Evolutionary conservation across 2,888 invertebrate genomes (phyloP).

Genomic region (Esperia sulphurella): DNA sequence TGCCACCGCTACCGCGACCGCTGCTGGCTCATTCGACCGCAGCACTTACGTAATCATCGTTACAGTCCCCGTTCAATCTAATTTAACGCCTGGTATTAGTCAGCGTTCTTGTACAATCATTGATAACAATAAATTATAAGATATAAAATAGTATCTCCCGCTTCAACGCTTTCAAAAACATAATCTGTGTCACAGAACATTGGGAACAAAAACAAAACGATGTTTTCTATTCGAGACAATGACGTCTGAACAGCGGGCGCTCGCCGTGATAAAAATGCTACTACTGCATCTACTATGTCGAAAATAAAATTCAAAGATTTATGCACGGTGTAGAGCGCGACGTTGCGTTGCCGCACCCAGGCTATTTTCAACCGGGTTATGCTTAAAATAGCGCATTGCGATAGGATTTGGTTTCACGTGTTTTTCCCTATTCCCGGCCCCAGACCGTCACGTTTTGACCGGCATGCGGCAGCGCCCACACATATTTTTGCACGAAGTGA

Average conservation of each 20-base stretch:
- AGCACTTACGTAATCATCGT: conserved; percentile 32
- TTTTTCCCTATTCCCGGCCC: conserved; percentile 72
- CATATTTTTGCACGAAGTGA: conserved; percentile 52
- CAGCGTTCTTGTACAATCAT: conserved; percentile 18
- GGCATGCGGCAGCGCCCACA: conserved; percentile 59
- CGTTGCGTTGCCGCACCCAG: conserved; percentile 72
- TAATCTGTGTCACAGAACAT: conserved; percentile 4
- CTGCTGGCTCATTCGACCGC: conserved; percentile 29
- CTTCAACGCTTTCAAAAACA: conserved; percentile 2
- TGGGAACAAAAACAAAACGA: conserved; percentile 22
- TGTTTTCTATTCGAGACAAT: conserved; percentile 25
- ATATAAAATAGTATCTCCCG: conserved; percentile 8
- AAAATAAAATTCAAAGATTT: conserved; percentile 76
- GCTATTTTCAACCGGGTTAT: conserved; percentile 77
- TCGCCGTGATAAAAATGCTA: conserved; percentile 42
- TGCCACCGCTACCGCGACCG: conserved; percentile 6
- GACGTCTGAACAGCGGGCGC: conserved; percentile 30
- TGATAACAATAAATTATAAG: conserved; percentile 15
- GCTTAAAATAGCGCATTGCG: conserved; percentile 79
- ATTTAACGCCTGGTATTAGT: conserved; percentile 33
- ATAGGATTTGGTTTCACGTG: conserved; percentile 78
- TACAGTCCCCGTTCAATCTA: conserved; percentile 32
- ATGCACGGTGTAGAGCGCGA: conserved; percentile 70
- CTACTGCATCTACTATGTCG: conserved; percentile 63
- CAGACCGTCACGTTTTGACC: conserved; percentile 51